phyloP scores from a whole-genome alignment of 2,113 vertebrate species.

The Otolemur garnettii region DNA sequence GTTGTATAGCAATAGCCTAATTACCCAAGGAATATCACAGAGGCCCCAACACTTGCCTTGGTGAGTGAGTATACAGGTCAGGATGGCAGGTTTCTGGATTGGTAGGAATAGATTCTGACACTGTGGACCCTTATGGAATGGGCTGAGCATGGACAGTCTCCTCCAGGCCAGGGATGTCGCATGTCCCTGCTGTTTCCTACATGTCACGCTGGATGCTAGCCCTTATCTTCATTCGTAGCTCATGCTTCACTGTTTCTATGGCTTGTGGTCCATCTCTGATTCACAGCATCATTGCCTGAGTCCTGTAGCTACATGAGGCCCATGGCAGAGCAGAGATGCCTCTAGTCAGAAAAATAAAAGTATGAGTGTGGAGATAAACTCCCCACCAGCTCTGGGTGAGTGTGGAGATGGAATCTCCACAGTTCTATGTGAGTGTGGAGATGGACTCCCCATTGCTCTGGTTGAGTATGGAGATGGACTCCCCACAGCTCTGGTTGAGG shows the following conservation, averaged over 20 bases:
- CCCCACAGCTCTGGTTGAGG: too few relatives aligned
- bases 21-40: too few relatives aligned
- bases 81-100: not conserved
- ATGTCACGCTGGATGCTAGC: fast-evolving
- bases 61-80: not conserved
- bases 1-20: not conserved
- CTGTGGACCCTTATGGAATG: not conserved
- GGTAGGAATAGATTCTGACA: not conserved
- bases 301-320: not conserved
- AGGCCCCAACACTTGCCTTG: not conserved
- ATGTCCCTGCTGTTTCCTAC: not conserved
- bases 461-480: too few relatives aligned
- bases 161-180: not conserved
- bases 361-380: too few relatives aligned
- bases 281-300: not conserved
- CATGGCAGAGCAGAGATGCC: not conserved
- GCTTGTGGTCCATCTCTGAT: not conserved
- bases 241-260: not conserved
- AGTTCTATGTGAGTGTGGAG: too few relatives aligned
- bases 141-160: not conserved
- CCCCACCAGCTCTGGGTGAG: too few relatives aligned
- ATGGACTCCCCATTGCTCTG: too few relatives aligned
- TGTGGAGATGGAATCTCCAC: too few relatives aligned
- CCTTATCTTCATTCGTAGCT: not conserved
- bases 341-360: not conserved